Evolutionary conservation across 1,140 invertebrate species (phyloP), one percentile per base, ranked within the genome.

Genomic region (Nomia melanderi): DNA sequence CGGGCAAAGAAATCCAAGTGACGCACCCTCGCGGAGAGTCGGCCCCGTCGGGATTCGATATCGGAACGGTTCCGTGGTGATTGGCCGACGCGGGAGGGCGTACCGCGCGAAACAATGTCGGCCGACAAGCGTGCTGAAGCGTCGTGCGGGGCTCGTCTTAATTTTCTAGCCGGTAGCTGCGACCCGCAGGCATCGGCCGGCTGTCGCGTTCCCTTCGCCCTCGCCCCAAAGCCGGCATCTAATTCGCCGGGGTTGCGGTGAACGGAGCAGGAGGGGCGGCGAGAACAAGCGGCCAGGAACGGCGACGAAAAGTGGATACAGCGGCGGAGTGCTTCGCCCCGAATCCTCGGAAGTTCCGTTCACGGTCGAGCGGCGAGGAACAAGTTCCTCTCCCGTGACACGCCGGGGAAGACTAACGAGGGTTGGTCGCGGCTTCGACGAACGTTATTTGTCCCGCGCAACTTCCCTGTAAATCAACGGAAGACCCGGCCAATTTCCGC

Each of bases 41-140:
- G 20, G 20, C 71, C 60, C 50, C 36, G 63, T 39, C 50, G 60
- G 17, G 63, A 67, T 62, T 76, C 72, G 74, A 79, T 77, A 70
- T 70, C 67, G 62, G 54, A 66, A 77, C 64, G 50, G 29, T 54
- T 23, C 47, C 63, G 31, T 33, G 33, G 23, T 78, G 81, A 83
- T 83, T 85, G 78, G 74, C 80, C 65, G 47, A 53, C 47, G 6
- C 62, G 27, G 74, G 70, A 71, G 57, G 81, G 62, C 39, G 41
- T 72, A 56, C 53, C 17, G 79, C 73, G 77, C 74, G 53, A 75
- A 79, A 86, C 81, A 86, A 84, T 82, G 82, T 80, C 82, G 59
- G n/a, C 25, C 25, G 5, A 14, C 41, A 6, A 20, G 25, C 39
- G 78, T 27, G 56, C 56, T 56, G 50, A 62, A 44, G n/a, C 3